Base-by-base conservation (phyloP, 2,113 vertebrate species). In the Verasper variegatus region DNA sequence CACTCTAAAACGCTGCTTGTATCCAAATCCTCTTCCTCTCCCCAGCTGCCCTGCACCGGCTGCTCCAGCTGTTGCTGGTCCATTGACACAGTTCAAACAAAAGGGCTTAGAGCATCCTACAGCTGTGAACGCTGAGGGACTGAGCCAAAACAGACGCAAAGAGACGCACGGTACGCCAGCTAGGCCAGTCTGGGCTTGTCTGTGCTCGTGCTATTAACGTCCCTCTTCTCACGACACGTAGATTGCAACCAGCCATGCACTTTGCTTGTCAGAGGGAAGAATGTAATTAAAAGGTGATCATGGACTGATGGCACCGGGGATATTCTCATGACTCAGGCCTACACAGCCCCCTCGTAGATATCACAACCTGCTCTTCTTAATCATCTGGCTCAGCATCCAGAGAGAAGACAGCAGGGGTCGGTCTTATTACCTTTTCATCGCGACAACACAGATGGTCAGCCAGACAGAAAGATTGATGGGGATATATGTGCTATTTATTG, bases 41-140 rank as follows among this genome's bases (percentile, higher is more conserved):
- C 65, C 81, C 88, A 87, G 88, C 87, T 90, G 90, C 85, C 86
- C 78, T n/a, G 80, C 73, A 61, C 80, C 40, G 62, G 86, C 84
- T 82, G 84, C 88, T 89, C 89, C 92, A 92, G 92, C 90, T 92
- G 92, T 79, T 88, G 86, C 73, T 80, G 80, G 88, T 87, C 88
- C 80, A 89, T 91, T 80, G 90, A 90, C 86, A 87, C 84, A 79
- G 82, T 90, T 92, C 81, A 89, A 86, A 92, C 88, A 89, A 92
- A 89, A 83, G 81, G 71, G 83, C 77, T 90, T 85, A 85, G 83
- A 88, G 85, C 90, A 35, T 91, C 84, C 78, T 82, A 73, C 86
- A 86, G 90, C 87, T 91, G 88, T 71, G 86, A 75, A 70, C 68
- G 80, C 65, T 20, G 84, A 75, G 59, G 63, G 68, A 78, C 71